Evolutionary conservation across 2,797 vertebrate genomes (phyloP), one percentile per base, ranked within the genome.

Genomic region (Naso thynnoides): DNA sequence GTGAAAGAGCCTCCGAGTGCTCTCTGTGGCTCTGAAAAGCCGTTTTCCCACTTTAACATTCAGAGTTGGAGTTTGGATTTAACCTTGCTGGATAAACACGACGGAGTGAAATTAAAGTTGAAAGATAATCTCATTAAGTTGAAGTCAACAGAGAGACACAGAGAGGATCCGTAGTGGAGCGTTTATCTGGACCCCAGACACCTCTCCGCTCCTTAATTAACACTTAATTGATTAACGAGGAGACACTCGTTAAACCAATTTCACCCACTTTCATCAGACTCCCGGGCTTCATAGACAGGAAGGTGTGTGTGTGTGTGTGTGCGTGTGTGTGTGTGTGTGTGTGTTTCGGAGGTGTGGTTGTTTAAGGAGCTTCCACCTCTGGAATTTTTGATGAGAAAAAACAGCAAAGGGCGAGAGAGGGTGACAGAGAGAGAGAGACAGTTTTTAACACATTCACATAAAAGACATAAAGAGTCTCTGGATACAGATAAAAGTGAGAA

Each of bases 181-280:
- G 33, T 72, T 83, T 82, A 84, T 84, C 74, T 81, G 81, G 85
- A 88, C 86, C 86, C 86, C 76, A 84, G 90, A 92, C 78, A 59
- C 89, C 87, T 78, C 70, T 60, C 69, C 33, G 81, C 84, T 79
- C 72, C 67, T 70, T 91, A 88, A 93, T 92, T 90, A 92, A 86
- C 75, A 61, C 70, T 39, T 90, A 89, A 92, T 90, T 91, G 89
- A 94, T 93, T 93, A 92, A 91, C 69, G 58, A 87, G 88, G 18
- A 66, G 60, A 81, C 79, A 59, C 86, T 81, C 72, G 82, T 91
- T 89, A 75, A 79, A 62, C 48, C 0, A 45, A 83, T 92, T 91
- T 90, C 80, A 65, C 47, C 66, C 82, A 68, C 80, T 92, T 92
- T 89, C 87, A 88, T 91, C 86, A 88, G 83, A 81, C 79, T 74